Evolutionary conservation across 1,140 invertebrate genomes (phyloP), one percentile per base, ranked within the genome.

Genomic region (Aphis craccivora): DNA sequence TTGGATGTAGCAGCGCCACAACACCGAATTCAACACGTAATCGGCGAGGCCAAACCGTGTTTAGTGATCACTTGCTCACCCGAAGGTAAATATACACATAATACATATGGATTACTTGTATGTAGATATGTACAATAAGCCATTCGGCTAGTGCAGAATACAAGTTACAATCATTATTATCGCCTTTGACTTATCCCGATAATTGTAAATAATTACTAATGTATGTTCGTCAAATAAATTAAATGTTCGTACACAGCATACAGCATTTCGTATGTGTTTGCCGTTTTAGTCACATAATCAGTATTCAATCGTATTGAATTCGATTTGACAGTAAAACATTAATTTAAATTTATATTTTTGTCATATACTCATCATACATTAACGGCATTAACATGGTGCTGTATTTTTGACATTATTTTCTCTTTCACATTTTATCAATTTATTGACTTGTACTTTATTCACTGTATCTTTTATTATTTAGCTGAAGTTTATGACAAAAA

Each of bases 1-100:
- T 95, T 98, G 92, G 98, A 98, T 95, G 96, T 96, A 2, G 96
- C 96, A 88, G 98, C 98, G 94, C 97, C 98, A 0, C 96, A 96
- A 30, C 96, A 96, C 37, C 96, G 98, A 94, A 96, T 98, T 18
- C 96, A 96, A 45, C 97, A 98, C 94, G 98, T 98, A 93, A 95
- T 98, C 20, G 95, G 96, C 45, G 98, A 98, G 94, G 96, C 97
- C 0, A 96, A 97, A 94, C 98, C 98, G 0, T 95, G 96, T 0
- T 95, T 98, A 45, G 96, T 98, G 0, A 95, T 98, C 51, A 96
- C 96, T 81, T 97, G 98, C 76, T n/a, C 67, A 3, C 91, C 91
- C 7, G 76, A 92, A 18, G 76, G 91, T 92, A 37, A 84, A 87
- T 67, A 18, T 11, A n/a, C 60, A 60, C 25, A 30, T 60, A 30